Conservation (phyloP, 2,113 vertebrate genomes). For the Oxygymnocypris stewartii region DNA sequence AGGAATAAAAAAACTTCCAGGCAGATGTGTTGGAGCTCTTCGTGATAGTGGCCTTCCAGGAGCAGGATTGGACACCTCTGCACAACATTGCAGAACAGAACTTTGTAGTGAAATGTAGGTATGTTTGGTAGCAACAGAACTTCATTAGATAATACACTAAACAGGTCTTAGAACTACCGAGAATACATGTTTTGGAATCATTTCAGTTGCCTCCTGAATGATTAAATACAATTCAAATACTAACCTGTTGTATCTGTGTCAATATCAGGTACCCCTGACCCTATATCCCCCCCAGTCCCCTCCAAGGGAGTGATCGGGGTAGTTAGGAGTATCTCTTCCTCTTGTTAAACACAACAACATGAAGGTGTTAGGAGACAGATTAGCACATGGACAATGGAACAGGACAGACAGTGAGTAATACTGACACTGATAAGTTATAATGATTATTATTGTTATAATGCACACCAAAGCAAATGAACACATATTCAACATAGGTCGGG, state of each 20-base stretch:
- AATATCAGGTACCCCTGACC: conserved; percentile 66
- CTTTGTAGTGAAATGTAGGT: not conserved
- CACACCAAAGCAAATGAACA: conserved; percentile 34
- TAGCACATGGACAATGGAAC: conserved; percentile 51
- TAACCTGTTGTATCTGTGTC: conserved; percentile 66
- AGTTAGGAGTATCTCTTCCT: conserved; percentile 70
- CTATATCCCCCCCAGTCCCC: conserved; percentile 67
- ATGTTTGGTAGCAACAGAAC: not conserved
- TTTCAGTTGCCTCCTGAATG: not conserved
- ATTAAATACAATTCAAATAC: conserved; percentile 54
- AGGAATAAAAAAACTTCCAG: not conserved
- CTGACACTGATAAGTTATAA: conserved; percentile 25
- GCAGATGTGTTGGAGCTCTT: not conserved
- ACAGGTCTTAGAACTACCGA: not conserved
- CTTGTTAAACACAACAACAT: conserved; percentile 80
- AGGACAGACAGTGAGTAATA: conserved; percentile 41
- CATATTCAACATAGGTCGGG: conserved; percentile 63
- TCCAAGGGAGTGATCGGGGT: conserved; percentile 72
- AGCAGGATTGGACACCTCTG: not conserved
- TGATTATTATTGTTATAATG: conserved; percentile 20
- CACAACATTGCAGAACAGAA: not conserved
- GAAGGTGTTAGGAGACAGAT: conserved; percentile 72
- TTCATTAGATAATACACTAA: not conserved
- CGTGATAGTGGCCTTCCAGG: not conserved
- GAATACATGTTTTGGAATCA: not conserved